phyloP scores from a whole-genome alignment of 2,113 vertebrate genomes.

The Nestor notabilis region DNA sequence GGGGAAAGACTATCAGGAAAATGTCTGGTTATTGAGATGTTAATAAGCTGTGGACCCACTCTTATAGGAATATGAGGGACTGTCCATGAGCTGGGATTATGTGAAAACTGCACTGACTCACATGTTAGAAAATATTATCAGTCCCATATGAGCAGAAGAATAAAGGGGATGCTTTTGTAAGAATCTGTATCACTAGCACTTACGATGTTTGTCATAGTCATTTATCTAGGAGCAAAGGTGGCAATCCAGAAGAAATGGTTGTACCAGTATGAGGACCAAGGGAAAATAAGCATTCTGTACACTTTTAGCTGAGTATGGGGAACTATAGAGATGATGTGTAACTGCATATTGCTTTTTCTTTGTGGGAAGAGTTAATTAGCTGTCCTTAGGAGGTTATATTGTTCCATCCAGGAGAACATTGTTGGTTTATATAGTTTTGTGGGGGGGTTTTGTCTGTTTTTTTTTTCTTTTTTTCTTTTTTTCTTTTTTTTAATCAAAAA shows the following conservation, averaged over 20 bases:
- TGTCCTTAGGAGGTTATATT: neutral
- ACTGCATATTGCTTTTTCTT: neutral
- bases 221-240: neutral
- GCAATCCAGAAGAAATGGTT: neutral
- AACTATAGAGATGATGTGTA: neutral
- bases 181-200: neutral
- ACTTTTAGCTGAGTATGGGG: neutral
- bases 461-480: too few relatives aligned
- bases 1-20: neutral
- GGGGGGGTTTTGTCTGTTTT: neutral
- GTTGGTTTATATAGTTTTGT: neutral
- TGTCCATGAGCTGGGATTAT: neutral
- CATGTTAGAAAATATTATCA: neutral
- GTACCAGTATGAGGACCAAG: rapidly evolving
- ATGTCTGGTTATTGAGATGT: neutral
- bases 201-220: neutral
- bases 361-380: neutral
- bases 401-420: neutral
- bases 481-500: neutral
- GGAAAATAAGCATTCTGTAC: neutral
- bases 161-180: neutral
- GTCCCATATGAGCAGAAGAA: neutral
- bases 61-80: neutral
- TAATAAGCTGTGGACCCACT: neutral
- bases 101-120: neutral